Evolutionary conservation across 2,113 vertebrate genomes (phyloP).

Genomic region (Scomber scombrus): DNA sequence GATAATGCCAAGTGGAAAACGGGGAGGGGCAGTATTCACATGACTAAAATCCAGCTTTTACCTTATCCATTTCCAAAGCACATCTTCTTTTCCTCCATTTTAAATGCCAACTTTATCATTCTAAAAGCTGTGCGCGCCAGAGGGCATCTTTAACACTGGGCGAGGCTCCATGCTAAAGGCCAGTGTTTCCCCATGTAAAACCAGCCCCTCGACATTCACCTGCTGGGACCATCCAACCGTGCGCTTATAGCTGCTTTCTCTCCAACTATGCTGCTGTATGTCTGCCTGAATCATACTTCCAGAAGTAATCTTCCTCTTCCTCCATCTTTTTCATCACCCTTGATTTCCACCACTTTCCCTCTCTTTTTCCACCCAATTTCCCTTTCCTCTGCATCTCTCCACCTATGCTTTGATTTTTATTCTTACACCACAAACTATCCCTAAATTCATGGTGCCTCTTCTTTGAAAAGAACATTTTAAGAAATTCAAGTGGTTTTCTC

Average conservation of each 20-base stretch:
- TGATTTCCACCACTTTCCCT: slow-evolving; percentile 8
- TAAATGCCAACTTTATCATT: slow-evolving; percentile 64
- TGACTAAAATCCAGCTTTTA: background rate
- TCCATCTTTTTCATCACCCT: background rate
- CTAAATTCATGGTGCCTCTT: background rate
- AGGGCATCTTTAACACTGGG: slow-evolving; percentile 57
- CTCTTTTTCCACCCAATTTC: slow-evolving; percentile 36
- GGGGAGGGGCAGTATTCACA: background rate
- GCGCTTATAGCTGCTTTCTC: slow-evolving; percentile 25
- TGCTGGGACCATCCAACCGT: slow-evolving; percentile 60
- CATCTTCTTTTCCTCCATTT: slow-evolving; percentile 22
- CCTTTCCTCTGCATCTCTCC: slow-evolving; percentile 9
- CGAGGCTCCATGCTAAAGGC: slow-evolving; percentile 48
- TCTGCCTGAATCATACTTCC: slow-evolving; percentile 24
- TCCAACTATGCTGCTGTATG: background rate
- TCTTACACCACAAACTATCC: slow-evolving; percentile 2
- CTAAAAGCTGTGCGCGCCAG: slow-evolving; percentile 35
- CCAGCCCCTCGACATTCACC: slow-evolving; percentile 51
- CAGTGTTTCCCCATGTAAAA: slow-evolving; percentile 49
- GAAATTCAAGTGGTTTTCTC: slow-evolving; percentile 6
- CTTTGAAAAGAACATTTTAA: background rate
- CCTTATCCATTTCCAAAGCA: background rate
- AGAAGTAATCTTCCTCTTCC: slow-evolving; percentile 26
- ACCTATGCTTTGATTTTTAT: background rate
- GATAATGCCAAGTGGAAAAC: slow-evolving; percentile 31